Conservation (phyloP, 2,113 vertebrate species). For the Passer domesticus region DNA sequence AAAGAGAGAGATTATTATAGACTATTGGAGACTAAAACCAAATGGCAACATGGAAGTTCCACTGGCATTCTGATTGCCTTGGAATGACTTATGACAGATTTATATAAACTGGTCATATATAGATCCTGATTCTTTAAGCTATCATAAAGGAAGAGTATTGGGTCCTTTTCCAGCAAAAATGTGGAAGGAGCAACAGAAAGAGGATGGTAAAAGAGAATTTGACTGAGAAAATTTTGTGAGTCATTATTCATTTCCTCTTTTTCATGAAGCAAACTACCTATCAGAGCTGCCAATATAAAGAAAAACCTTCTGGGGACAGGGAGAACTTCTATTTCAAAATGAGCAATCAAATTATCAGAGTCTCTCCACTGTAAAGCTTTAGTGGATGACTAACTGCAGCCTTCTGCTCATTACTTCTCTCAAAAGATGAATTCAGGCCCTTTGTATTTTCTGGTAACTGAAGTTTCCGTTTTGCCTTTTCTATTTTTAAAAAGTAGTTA, state of each 20-base stretch:
- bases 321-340: conserved; percentile 65
- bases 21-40: background rate
- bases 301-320: conserved; percentile 51
- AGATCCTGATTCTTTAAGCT: background rate
- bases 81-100: background rate
- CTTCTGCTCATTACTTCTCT: conserved; percentile 68
- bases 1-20: background rate
- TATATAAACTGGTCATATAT: background rate
- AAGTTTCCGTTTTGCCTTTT: conserved; percentile 70
- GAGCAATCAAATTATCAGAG: conserved; percentile 70
- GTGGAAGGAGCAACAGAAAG: background rate
- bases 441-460: conserved; percentile 65
- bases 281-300: conserved; percentile 55
- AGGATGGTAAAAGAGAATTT: background rate
- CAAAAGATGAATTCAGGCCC: conserved; percentile 66
- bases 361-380: conserved; percentile 62
- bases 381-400: conserved; percentile 68
- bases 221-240: background rate
- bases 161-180: background rate
- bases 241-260: conserved; percentile 35
- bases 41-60: background rate
- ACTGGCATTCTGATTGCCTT: background rate
- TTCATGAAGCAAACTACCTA: conserved; percentile 40
- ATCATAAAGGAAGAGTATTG: background rate
- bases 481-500: conserved; percentile 74